Conservation (phyloP, 2,888 invertebrate species). For the Sicus ferrugineus region DNA sequence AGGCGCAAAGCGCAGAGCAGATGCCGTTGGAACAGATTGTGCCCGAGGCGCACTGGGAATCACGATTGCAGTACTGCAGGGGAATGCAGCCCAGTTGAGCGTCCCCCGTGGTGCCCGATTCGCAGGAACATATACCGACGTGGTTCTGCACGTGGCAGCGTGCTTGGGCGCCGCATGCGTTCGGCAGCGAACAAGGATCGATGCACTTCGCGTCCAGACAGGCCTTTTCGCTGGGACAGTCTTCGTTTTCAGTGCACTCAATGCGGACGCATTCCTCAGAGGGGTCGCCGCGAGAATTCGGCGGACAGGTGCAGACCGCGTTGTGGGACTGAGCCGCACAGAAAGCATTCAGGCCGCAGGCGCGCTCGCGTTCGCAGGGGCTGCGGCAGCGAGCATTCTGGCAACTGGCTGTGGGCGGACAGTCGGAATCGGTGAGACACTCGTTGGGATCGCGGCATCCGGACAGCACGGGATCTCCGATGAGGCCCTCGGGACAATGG, state of each 20-base stretch:
- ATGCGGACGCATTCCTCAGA: constrained; percentile 75
- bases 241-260: constrained; percentile 81
- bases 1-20: constrained; percentile 79
- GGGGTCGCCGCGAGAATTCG: constrained; percentile 79
- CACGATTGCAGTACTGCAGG: constrained; percentile 82
- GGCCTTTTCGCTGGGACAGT: constrained; percentile 75
- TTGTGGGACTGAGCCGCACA: constrained; percentile 76
- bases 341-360: constrained; percentile 79
- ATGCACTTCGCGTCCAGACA: constrained; percentile 83
- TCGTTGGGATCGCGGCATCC: constrained; percentile 86
- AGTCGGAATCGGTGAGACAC: constrained; percentile 81
- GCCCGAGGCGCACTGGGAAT: constrained; percentile 83
- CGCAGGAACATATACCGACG: constrained; percentile 83
- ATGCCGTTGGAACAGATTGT: constrained; percentile 84
- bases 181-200: constrained; percentile 81
- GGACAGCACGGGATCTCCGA: constrained; percentile 76
- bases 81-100: constrained; percentile 85
- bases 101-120: constrained; percentile 84
- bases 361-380: constrained; percentile 73
- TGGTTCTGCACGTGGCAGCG: constrained; percentile 80
- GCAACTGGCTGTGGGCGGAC: constrained; percentile 80
- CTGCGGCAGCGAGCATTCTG: constrained; percentile 78
- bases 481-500: constrained; percentile 78
- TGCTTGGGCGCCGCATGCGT: constrained; percentile 84
- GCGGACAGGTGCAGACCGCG: constrained; percentile 78